A percentile compares a stretch with the other conserved stretches of the same genome.
Evolutionary conservation across 2,888 invertebrate genomes (phyloP).

Genomic region (Chrysolina americana): DNA sequence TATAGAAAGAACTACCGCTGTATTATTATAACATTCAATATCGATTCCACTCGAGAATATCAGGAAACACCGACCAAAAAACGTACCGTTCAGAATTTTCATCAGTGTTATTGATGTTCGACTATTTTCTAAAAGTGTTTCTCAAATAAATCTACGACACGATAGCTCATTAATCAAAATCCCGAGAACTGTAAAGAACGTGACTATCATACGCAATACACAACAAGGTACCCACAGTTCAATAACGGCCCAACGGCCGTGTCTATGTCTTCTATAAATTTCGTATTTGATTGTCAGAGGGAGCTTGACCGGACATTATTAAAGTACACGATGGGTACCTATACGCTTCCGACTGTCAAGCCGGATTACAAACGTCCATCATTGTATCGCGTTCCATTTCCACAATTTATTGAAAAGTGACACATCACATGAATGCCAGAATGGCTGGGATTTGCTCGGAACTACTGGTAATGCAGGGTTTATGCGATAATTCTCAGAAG

Average conservation of each 20-base stretch:
- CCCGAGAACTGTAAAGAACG: slow-evolving; percentile 23
- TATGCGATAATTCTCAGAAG: background rate
- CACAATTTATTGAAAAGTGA: slow-evolving; percentile 36
- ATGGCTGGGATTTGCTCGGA: slow-evolving; percentile 26
- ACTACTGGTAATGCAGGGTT: slow-evolving; percentile 1
- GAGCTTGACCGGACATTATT: slow-evolving; percentile 37
- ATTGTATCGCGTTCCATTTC: slow-evolving; percentile 32
- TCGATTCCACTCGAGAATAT: slow-evolving; percentile 15
- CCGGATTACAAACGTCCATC: slow-evolving; percentile 35
- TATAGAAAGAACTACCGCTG: background rate
- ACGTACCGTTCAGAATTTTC: slow-evolving; percentile 11
- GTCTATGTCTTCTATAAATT: slow-evolving; percentile 33
- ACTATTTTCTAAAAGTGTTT: slow-evolving; percentile 14
- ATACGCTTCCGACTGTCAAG: slow-evolving; percentile 34
- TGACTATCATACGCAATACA: slow-evolving; percentile 20
- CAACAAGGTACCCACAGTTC: slow-evolving; percentile 15
- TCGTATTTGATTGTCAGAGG: slow-evolving; percentile 34
- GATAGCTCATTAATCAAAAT: slow-evolving; percentile 21
- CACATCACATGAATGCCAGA: slow-evolving; percentile 26
- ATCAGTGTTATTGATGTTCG: slow-evolving; percentile 8
- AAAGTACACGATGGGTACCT: slow-evolving; percentile 35
- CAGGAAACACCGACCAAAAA: slow-evolving; percentile 5
- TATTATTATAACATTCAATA: slow-evolving; percentile 11
- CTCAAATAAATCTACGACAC: slow-evolving; percentile 13
- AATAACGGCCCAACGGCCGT: slow-evolving; percentile 10